These are phyloP conservation scores for Dromaius novaehollandiae DNA, from an alignment of 2,113 vertebrate genomes.

Conservation along the genomic window DNA sequence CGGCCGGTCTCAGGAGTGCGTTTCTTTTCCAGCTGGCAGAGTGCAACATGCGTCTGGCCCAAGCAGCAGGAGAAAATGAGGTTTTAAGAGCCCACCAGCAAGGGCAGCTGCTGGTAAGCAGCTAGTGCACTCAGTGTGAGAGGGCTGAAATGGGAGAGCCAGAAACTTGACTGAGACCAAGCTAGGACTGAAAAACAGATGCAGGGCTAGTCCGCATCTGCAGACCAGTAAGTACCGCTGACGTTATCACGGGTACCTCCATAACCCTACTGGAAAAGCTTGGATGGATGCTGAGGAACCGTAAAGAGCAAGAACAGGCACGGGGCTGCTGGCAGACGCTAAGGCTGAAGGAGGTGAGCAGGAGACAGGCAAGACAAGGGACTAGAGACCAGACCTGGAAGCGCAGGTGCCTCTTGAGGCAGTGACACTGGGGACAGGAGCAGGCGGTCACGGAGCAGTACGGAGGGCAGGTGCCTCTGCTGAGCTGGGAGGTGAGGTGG, in stretches of 20 bases:
- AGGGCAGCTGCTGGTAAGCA: constrained; percentile 23
- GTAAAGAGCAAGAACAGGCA: neutral
- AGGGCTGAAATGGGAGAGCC: neutral
- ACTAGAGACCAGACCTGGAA: neutral
- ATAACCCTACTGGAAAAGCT: neutral
- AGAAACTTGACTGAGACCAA: neutral
- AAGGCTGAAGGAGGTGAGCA: neutral
- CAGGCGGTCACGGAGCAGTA: neutral
- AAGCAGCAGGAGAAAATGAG: constrained; percentile 47
- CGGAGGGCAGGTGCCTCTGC: neutral
- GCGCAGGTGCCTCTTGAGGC: neutral
- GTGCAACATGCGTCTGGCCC: neutral
- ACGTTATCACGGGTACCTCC: neutral
- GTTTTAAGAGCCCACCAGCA: constrained; percentile 21
- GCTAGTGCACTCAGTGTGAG: neutral
- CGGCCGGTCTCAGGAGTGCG: neutral
- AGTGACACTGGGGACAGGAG: neutral
- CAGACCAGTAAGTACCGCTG: neutral
- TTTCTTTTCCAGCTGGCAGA: constrained; percentile 28
- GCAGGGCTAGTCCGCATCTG: neutral
- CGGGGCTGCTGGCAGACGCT: neutral
- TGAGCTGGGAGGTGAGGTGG: neutral
- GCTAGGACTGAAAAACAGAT: neutral
- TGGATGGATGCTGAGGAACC: neutral
- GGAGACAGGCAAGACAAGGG: neutral